Evolutionary conservation across 2,888 invertebrate genomes (phyloP).

Genomic region (Drosophila percnosoma): DNA sequence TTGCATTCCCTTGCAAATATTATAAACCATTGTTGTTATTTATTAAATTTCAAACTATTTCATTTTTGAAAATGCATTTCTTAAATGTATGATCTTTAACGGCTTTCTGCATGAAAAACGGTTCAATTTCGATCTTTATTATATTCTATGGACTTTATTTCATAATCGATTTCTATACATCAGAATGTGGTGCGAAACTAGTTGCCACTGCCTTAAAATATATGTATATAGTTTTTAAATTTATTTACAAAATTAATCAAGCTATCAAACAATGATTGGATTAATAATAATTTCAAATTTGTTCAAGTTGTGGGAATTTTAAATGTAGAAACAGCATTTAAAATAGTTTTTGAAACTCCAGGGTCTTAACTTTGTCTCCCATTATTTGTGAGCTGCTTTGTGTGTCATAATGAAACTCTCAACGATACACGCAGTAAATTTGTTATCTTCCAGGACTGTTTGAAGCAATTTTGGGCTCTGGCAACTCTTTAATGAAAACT

Average conservation of each 20-base stretch:
- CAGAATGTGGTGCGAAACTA: neutral
- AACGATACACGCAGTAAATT: neutral
- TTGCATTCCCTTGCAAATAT: conserved; percentile 27
- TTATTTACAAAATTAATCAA: neutral
- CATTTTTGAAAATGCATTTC: neutral
- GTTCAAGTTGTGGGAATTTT: neutral
- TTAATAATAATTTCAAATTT: neutral
- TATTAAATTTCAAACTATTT: neutral
- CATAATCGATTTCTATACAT: neutral
- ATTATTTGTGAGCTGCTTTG: neutral
- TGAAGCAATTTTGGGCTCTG: neutral
- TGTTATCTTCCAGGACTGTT: neutral
- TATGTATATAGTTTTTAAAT: neutral
- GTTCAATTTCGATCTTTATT: neutral
- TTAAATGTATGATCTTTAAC: neutral
- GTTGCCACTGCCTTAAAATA: neutral
- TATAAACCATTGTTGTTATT: neutral
- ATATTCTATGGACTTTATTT: neutral
- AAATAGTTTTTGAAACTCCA: neutral
- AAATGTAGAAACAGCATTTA: neutral
- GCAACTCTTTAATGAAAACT: conserved; percentile 23
- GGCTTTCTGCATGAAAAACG: neutral
- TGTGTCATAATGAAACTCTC: neutral
- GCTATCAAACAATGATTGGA: neutral
- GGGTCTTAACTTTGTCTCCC: neutral